phyloP scores from a whole-genome alignment of 2,113 vertebrate genomes.

The Eonycteris spelaea region DNA sequence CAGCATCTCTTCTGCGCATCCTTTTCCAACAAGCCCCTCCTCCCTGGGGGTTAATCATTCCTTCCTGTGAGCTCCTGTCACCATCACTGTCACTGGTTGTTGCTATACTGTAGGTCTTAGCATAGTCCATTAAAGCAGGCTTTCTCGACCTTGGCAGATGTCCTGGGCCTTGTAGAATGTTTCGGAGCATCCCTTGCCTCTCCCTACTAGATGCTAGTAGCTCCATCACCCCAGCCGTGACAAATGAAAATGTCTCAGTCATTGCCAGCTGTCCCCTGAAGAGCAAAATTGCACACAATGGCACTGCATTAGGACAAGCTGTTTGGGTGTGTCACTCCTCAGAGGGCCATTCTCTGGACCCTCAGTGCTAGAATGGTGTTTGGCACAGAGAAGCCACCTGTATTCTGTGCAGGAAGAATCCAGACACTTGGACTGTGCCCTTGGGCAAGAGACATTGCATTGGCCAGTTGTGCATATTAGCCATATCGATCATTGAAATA shows the following conservation, averaged over 20 bases:
- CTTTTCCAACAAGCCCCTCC: neutral
- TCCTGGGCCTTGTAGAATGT: neutral
- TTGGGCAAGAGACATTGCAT: neutral
- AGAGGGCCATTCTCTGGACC: neutral
- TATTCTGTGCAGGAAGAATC: neutral
- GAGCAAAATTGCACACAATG: neutral
- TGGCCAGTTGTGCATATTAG: no score
- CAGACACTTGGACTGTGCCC: neutral
- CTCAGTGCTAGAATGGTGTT: neutral
- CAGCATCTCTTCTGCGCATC: neutral
- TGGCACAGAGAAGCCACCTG: neutral
- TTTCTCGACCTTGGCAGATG: neutral
- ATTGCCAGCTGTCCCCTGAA: neutral
- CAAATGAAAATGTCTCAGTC: neutral
- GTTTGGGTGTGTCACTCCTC: neutral
- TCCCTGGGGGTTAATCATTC: neutral
- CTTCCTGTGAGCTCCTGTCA: neutral
- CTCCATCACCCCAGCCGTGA: neutral
- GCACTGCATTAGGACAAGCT: neutral
- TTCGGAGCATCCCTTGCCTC: neutral
- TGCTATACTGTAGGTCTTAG: accelerated
- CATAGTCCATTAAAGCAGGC: neutral
- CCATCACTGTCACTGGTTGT: neutral
- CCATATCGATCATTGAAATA: neutral
- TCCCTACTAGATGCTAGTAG: neutral